Evolutionary conservation across 2,113 vertebrate species (phyloP).

Genomic region (Chaetura pelagica): DNA sequence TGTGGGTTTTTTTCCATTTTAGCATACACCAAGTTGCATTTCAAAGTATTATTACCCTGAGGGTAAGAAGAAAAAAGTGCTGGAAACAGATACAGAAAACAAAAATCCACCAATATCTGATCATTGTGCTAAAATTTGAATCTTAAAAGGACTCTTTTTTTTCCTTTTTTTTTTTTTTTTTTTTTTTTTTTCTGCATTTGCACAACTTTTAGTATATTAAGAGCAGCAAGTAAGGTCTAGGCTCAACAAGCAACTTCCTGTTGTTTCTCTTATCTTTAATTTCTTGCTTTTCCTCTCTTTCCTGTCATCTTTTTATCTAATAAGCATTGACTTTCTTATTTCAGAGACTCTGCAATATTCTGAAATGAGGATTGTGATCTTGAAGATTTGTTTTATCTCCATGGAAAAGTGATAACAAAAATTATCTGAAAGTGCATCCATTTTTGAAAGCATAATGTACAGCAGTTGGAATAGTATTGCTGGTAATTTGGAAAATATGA

Average conservation of each 20-base stretch:
- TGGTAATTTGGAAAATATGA: neutral
- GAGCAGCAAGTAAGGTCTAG: constrained; percentile 57
- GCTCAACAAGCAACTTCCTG: constrained; percentile 39
- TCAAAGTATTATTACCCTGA: constrained; percentile 43
- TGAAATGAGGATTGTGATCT: constrained; percentile 45
- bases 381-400: constrained; percentile 59
- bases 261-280: constrained; percentile 46
- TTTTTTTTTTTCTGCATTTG: neutral
- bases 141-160: neutral
- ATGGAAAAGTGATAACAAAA: constrained; percentile 36
- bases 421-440: neutral
- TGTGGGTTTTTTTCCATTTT: neutral
- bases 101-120: neutral
- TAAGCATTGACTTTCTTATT: constrained; percentile 69
- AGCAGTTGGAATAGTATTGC: neutral
- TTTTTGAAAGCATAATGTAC: constrained; percentile 24
- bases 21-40: constrained; percentile 52
- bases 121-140: constrained; percentile 7
- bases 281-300: constrained; percentile 27
- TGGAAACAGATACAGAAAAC: constrained; percentile 5
- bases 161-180: accelerated
- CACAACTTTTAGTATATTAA: constrained; percentile 57
- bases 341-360: constrained; percentile 63
- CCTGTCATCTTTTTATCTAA: constrained; percentile 57
- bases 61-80: constrained; percentile 25